Evolutionary conservation across 2,797 vertebrate species (phyloP).

Genomic region (Synaphobranchus kaupii): DNA sequence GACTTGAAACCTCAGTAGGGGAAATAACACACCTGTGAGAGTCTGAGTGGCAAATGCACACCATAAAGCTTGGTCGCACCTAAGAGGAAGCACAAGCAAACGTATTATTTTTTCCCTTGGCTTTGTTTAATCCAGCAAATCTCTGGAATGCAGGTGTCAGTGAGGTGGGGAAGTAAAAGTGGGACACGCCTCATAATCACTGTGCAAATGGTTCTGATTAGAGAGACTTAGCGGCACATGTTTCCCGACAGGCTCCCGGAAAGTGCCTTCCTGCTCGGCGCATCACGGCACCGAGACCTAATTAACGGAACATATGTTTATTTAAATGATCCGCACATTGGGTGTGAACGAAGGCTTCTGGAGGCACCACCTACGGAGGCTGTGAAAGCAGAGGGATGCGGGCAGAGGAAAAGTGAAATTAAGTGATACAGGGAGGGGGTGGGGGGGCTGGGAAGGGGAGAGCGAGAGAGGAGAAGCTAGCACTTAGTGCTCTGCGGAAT

Average conservation of each 20-base stretch:
- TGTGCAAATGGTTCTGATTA: conserved; percentile 64
- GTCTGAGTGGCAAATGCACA: not conserved
- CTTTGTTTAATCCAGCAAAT: not conserved
- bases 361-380: conserved; percentile 67
- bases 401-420: conserved; percentile 54
- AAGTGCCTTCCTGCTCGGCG: conserved; percentile 57
- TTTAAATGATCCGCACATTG: conserved; percentile 62
- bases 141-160: conserved; percentile 52
- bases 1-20: not conserved
- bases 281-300: conserved; percentile 52
- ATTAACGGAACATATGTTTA: conserved; percentile 82
- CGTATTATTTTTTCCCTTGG: not conserved
- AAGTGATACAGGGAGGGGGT: conserved; percentile 49
- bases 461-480: conserved; percentile 57
- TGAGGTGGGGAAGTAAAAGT: conserved; percentile 36
- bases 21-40: not conserved
- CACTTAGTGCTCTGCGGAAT: conserved; percentile 73
- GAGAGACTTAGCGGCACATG: conserved; percentile 50
- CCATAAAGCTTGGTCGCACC: not conserved
- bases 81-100: not conserved
- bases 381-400: conserved; percentile 70
- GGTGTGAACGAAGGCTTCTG: conserved; percentile 72
- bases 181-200: conserved; percentile 47
- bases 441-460: conserved; percentile 22
- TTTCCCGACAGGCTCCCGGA: conserved; percentile 46